These are phyloP conservation scores for Parelbella ahira DNA, from an alignment of 2,888 invertebrate genomes.

Conservation along the genomic window DNA sequence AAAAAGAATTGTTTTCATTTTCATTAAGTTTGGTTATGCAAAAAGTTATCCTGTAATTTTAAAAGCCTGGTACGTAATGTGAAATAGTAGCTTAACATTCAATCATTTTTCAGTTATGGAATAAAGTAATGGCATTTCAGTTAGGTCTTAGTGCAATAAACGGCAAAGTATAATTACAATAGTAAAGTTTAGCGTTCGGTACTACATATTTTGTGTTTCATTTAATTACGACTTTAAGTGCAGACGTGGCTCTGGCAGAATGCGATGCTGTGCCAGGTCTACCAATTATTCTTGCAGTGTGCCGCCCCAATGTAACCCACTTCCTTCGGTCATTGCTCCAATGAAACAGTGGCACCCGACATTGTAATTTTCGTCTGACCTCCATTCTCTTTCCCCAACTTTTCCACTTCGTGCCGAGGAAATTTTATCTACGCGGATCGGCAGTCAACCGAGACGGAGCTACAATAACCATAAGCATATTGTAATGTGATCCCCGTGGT, in stretches of 20 bases:
- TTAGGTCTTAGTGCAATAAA: too few relatives aligned
- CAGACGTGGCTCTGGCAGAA: slow-evolving; percentile 42
- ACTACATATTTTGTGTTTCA: slow-evolving; percentile 19
- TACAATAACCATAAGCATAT: slow-evolving; percentile 10
- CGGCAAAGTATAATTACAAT: too few relatives aligned
- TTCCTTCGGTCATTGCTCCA: slow-evolving; percentile 54
- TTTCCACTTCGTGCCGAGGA: slow-evolving; percentile 11
- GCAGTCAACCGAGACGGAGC: slow-evolving; percentile 17
- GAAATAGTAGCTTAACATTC: too few relatives aligned
- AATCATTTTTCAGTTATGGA: too few relatives aligned
- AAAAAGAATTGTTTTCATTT: too few relatives aligned
- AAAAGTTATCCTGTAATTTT: too few relatives aligned
- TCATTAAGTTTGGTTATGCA: too few relatives aligned
- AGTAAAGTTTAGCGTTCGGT: too few relatives aligned
- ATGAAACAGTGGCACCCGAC: slow-evolving; percentile 40
- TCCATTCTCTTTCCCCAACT: slow-evolving; percentile 24
- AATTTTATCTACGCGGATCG: slow-evolving; percentile 10
- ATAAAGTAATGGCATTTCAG: too few relatives aligned
- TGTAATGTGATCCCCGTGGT: slow-evolving; percentile 13
- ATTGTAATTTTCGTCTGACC: slow-evolving; percentile 37
- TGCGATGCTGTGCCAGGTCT: slow-evolving; percentile 51
- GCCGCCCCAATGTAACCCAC: slow-evolving; percentile 50
- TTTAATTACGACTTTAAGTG: slow-evolving; percentile 11
- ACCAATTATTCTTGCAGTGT: slow-evolving; percentile 45
- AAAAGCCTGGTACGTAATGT: too few relatives aligned